phyloP scores from a whole-genome alignment of 2,113 vertebrate species.

The Lasiurus cinereus region DNA sequence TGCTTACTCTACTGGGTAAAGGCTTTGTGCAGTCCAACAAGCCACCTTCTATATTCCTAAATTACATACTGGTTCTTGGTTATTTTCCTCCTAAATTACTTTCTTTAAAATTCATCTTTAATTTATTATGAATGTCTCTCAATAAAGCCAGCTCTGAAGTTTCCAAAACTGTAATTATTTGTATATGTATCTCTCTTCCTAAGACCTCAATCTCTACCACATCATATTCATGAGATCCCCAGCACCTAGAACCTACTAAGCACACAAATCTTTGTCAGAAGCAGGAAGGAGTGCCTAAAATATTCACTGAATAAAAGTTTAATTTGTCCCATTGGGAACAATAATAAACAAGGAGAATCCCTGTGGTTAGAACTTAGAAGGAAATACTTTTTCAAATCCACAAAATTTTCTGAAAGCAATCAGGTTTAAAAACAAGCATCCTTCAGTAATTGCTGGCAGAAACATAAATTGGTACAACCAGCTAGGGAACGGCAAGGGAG shows the following conservation, averaged over 20 bases:
- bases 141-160: constrained; percentile 54
- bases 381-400: constrained; percentile 9
- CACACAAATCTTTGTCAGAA: background rate
- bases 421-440: constrained; percentile 27
- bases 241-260: constrained; percentile 2
- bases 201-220: background rate
- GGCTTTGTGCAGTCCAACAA: constrained; percentile 6
- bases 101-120: constrained; percentile 49
- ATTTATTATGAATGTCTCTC: constrained; percentile 2
- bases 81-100: constrained; percentile 46
- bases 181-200: background rate
- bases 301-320: background rate
- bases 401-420: constrained; percentile 52
- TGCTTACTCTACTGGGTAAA: constrained; percentile 1
- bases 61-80: background rate
- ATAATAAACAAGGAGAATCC: constrained; percentile 37
- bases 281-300: constrained; percentile 34
- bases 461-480: background rate
- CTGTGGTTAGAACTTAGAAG: background rate
- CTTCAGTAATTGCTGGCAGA: constrained; percentile 31
- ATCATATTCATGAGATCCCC: background rate
- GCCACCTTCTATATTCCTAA: background rate
- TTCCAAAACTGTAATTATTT: constrained; percentile 53
- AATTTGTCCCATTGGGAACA: constrained; percentile 46
- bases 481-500: too few relatives aligned